Percentiles rank a stretch among this genome's conserved stretches.
These are phyloP conservation scores for Sarcophaga carnaria DNA, from an alignment of 2,888 invertebrate genomes.

Conservation along the genomic window DNA sequence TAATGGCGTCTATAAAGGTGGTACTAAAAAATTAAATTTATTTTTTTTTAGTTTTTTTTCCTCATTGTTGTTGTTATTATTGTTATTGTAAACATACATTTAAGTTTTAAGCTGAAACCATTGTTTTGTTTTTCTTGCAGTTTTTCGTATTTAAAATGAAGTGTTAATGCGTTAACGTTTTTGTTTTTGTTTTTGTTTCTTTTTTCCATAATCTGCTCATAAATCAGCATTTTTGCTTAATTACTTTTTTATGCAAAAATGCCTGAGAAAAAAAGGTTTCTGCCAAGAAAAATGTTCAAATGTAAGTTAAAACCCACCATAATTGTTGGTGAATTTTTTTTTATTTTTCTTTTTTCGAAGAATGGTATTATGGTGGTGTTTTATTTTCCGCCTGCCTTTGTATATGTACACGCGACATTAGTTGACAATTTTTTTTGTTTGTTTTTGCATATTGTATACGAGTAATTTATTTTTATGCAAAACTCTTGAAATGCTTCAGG, in stretches of 20 bases:
- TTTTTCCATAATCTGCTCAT: slow-evolving; percentile 35
- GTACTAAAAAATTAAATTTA: slow-evolving; percentile 1
- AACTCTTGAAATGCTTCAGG: not conserved
- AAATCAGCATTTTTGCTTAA: slow-evolving; percentile 66
- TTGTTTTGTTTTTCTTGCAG: slow-evolving; percentile 6
- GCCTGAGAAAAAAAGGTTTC: slow-evolving; percentile 17
- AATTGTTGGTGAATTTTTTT: slow-evolving; percentile 19
- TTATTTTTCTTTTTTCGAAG: slow-evolving; percentile 4
- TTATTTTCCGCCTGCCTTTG: not conserved
- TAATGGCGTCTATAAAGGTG: not conserved
- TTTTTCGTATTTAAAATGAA: slow-evolving; percentile 54
- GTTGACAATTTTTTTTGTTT: slow-evolving; percentile 49
- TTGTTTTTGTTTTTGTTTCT: not conserved
- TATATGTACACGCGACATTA: slow-evolving; percentile 47
- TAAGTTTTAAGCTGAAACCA: too few relatives aligned
- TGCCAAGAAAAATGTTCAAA: not conserved
- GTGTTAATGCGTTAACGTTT: slow-evolving; percentile 66
- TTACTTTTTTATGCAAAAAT: slow-evolving; percentile 65
- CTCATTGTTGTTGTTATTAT: slow-evolving; percentile 2
- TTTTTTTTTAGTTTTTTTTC: not conserved
- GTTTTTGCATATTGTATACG: not conserved
- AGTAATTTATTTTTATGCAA: not conserved
- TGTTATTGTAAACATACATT: not conserved
- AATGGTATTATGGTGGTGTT: not conserved
- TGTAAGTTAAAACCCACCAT: slow-evolving; percentile 29